These are phyloP conservation scores for Pachyuromys duprasi DNA, from an alignment of 2,797 vertebrate species.

Conservation along the genomic window DNA sequence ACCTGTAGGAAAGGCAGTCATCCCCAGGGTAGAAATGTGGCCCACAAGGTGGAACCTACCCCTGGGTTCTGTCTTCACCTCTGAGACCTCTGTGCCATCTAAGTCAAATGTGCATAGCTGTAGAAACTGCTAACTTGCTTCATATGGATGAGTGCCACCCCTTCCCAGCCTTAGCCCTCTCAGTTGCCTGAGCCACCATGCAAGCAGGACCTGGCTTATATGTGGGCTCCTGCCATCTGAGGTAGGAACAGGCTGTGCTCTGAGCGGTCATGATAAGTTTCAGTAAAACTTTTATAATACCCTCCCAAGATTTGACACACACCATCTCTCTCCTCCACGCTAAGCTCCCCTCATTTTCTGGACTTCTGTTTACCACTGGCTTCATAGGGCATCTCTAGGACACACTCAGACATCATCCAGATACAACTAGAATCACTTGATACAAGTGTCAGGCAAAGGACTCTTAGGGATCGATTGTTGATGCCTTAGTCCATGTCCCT, in stretches of 20 bases:
- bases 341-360: neutral
- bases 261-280: neutral
- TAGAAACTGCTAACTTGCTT: fast-evolving
- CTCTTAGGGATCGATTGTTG: neutral
- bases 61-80: neutral
- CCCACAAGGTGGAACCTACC: fast-evolving
- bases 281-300: no score
- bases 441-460: fast-evolving
- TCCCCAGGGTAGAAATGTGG: fast-evolving
- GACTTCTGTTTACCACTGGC: no score
- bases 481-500: neutral
- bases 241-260: neutral
- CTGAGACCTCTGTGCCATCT: neutral
- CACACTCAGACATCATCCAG: no score
- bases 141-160: neutral
- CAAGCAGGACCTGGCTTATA: neutral
- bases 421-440: neutral
- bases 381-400: neutral
- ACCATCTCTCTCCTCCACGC: neutral
- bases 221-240: fast-evolving
- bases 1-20: fast-evolving
- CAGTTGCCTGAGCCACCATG: neutral
- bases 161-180: no score
- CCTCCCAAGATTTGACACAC: no score
- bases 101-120: neutral